Conservation (phyloP, 2,113 vertebrate species). For the Sylvilagus bachmani region DNA sequence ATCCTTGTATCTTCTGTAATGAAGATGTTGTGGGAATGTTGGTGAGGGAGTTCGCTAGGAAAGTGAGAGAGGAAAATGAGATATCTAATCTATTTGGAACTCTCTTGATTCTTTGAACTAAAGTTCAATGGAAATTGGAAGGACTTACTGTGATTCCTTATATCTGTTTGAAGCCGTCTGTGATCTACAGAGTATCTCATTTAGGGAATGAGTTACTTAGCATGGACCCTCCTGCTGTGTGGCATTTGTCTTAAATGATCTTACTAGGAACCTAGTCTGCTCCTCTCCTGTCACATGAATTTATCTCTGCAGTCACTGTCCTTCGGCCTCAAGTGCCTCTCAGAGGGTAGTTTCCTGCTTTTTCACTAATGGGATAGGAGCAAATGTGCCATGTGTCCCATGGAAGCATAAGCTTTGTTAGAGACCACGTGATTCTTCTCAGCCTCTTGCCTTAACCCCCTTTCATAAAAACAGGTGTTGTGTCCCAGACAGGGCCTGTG, state of each 20-base stretch:
- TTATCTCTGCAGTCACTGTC: not conserved
- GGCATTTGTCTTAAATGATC: not conserved
- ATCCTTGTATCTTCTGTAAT: not conserved
- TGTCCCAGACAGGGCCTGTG: not conserved
- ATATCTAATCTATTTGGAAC: not conserved
- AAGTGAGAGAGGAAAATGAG: not conserved
- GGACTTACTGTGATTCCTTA: not conserved
- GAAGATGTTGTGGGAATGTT: not conserved
- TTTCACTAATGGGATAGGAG: not conserved
- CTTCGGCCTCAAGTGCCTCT: not conserved
- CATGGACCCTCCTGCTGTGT: not conserved
- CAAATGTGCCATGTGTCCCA: not conserved
- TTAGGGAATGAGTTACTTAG: not conserved
- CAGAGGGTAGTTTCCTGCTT: not conserved
- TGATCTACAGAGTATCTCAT: not conserved
- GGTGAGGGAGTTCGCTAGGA: not conserved
- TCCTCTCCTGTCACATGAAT: not conserved
- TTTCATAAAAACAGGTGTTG: not conserved
- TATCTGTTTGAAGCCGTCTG: not conserved
- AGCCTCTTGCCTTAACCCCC: not conserved
- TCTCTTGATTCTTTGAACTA: not conserved
- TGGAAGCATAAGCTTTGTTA: not conserved
- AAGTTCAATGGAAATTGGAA: constrained; percentile 38
- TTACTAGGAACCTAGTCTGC: not conserved
- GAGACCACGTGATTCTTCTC: not conserved